Evolutionary conservation across 2,113 vertebrate species (phyloP).

Genomic region (Notiomystis cincta): DNA sequence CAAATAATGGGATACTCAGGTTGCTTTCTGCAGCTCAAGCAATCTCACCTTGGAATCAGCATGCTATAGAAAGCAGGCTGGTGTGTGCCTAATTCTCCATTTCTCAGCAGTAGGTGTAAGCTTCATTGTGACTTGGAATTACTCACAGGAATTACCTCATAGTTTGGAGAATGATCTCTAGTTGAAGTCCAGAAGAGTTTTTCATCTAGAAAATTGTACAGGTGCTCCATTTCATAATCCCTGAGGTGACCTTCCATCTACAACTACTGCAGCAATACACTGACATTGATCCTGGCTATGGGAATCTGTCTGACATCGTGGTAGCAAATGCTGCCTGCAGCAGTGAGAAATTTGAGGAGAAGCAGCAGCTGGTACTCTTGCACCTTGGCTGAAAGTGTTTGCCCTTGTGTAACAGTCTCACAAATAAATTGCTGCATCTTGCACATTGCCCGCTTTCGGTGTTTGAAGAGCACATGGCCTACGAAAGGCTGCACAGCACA

Average conservation of each 20-base stretch:
- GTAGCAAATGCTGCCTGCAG: not conserved
- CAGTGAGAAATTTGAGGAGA: not conserved
- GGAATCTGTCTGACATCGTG: not conserved
- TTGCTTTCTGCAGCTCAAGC: not conserved
- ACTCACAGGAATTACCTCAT: not conserved
- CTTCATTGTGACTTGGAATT: not conserved
- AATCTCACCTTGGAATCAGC: not conserved
- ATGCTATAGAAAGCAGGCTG: not conserved
- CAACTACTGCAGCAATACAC: not conserved
- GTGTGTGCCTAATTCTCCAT: not conserved
- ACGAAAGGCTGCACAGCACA: not conserved
- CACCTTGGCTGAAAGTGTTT: not conserved
- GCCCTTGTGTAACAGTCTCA: not conserved
- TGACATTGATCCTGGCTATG: not conserved
- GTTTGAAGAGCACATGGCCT: not conserved
- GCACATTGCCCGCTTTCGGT: not conserved
- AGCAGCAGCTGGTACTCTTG: not conserved
- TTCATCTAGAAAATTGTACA: not conserved
- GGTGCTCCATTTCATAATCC: not conserved
- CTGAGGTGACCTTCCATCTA: not conserved
- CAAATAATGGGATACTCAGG: not conserved
- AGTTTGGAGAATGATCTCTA: not conserved
- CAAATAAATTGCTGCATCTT: not conserved
- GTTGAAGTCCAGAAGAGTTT: not conserved
- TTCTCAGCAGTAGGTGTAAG: not conserved